These are phyloP conservation scores for Gorilla gorilla DNA, from an alignment of 2,113 vertebrate species.

Conservation along the genomic window DNA sequence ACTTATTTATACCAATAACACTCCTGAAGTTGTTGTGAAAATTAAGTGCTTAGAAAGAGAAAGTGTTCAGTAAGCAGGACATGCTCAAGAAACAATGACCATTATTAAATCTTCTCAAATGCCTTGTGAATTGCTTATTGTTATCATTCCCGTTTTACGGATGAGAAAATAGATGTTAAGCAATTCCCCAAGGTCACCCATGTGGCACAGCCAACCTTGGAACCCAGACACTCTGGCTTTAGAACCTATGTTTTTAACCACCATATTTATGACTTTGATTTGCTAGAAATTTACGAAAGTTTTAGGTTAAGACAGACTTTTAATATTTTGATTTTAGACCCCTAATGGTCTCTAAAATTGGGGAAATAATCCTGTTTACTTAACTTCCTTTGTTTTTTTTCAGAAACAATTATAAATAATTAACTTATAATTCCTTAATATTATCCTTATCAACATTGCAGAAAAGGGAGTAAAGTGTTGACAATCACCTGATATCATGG, in stretches of 20 bases:
- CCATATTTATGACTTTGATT: background rate
- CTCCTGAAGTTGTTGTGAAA: background rate
- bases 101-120: background rate
- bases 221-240: background rate
- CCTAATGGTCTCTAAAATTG: background rate
- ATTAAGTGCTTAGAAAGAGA: constrained; percentile 7
- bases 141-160: background rate
- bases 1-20: background rate
- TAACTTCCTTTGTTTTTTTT: background rate
- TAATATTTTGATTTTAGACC: constrained; percentile 16
- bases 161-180: background rate
- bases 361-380: background rate
- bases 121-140: background rate
- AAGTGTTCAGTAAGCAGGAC: background rate
- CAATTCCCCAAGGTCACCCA: background rate
- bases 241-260: background rate
- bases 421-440: background rate
- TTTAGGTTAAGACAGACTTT: background rate
- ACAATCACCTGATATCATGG: background rate
- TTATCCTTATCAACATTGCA: background rate
- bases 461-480: background rate
- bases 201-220: background rate
- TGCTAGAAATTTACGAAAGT: background rate
- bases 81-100: background rate
- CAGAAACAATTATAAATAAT: background rate